Evolutionary conservation across 2,113 vertebrate genomes (phyloP).

Genomic region (Azemiops feae): DNA sequence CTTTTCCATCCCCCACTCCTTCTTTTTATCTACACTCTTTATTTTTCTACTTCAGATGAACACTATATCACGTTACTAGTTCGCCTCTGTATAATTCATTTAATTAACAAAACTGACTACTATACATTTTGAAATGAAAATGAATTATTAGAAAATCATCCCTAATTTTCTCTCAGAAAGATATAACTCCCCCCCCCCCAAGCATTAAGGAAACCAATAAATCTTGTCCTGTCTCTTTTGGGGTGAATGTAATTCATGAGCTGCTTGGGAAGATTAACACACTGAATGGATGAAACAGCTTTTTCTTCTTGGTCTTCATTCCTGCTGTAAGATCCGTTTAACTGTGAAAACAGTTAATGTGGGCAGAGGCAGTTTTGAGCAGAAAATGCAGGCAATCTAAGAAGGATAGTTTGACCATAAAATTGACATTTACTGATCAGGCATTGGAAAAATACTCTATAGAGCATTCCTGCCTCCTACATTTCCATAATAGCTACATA

Average conservation of each 20-base stretch:
- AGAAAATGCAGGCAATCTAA: not conserved
- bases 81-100: not conserved
- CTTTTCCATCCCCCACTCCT: not conserved
- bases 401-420: not conserved
- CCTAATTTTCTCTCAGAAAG: not conserved
- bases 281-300: conserved; percentile 19
- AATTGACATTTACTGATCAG: not conserved
- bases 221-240: not conserved
- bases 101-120: not conserved
- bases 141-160: not conserved
- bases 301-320: conserved; percentile 49
- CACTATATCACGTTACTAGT: not conserved
- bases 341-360: not conserved
- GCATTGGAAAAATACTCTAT: not conserved
- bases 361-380: not conserved
- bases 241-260: not conserved
- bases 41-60: not conserved
- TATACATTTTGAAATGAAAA: conserved; percentile 19
- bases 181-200: not conserved
- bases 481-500: not conserved
- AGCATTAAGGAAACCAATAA: not conserved
- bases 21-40: not conserved
- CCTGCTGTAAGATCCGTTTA: conserved; percentile 21
- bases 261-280: conserved; percentile 35
- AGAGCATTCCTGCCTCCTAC: not conserved